These are phyloP conservation scores for Camarhynchus parvulus DNA, from an alignment of 2,113 vertebrate species.

Conservation along the genomic window DNA sequence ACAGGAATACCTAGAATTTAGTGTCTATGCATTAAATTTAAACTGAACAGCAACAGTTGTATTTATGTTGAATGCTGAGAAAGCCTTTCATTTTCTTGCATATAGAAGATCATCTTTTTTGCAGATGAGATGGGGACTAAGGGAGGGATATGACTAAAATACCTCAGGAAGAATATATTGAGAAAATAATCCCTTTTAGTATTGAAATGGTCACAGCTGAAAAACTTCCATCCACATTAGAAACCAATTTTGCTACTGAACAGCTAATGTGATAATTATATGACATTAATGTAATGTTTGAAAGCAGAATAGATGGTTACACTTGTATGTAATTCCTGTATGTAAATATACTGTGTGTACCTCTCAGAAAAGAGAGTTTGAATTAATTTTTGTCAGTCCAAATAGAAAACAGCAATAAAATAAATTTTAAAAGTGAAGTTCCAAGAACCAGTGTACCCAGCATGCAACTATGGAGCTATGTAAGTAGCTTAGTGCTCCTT, in stretches of 20 bases:
- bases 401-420: neutral
- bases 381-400: neutral
- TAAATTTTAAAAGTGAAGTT: neutral
- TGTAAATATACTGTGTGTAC: neutral
- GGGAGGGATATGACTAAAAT: neutral
- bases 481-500: neutral
- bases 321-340: neutral
- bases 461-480: rapidly evolving
- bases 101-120: neutral
- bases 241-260: neutral
- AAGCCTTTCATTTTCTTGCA: neutral
- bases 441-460: neutral
- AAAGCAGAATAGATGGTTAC: neutral
- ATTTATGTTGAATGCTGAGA: neutral
- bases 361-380: neutral
- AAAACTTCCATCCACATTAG: neutral
- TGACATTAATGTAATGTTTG: neutral
- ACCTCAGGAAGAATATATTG: neutral
- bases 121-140: neutral
- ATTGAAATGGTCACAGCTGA: neutral
- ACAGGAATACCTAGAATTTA: neutral
- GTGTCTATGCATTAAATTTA: neutral
- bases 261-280: neutral
- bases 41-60: neutral
- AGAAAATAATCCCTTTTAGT: neutral